Percentiles rank a stretch among this genome's conserved stretches.
These are phyloP conservation scores for Lagorchestes hirsutus DNA, from an alignment of 2,797 vertebrate genomes.

Conservation along the genomic window DNA sequence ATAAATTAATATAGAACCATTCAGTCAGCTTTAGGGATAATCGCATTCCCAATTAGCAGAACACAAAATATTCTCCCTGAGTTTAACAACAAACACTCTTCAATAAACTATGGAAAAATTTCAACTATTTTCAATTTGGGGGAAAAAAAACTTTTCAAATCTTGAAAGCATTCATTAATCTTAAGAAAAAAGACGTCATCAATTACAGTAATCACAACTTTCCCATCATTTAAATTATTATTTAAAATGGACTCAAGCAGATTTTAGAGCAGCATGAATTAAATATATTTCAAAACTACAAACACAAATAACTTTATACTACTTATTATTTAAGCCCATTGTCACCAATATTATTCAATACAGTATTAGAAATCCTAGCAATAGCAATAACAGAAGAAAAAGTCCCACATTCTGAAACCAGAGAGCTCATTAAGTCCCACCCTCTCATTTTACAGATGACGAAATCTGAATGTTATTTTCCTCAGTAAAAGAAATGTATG, in stretches of 20 bases:
- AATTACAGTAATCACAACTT: constrained; percentile 29
- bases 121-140: constrained; percentile 37
- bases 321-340: not conserved
- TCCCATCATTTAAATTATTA: constrained; percentile 12
- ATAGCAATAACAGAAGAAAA: not conserved
- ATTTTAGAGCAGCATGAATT: constrained; percentile 39
- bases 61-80: constrained; percentile 1
- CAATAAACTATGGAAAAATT: constrained; percentile 32
- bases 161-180: constrained; percentile 31
- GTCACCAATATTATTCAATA: not conserved
- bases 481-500: not conserved
- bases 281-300: constrained; percentile 8
- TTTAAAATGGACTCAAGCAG: not conserved
- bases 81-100: constrained; percentile 29
- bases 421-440: not conserved
- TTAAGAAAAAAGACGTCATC: constrained; percentile 24
- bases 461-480: not conserved
- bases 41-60: not conserved
- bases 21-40: constrained; percentile 37
- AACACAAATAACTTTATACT: not conserved
- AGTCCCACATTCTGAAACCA: not conserved
- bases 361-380: not conserved
- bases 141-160: not conserved
- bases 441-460: not conserved
- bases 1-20: constrained; percentile 31